phyloP scores from a whole-genome alignment of 37 sponge, comb jelly and placozoan genomes.

The Oscarella lobularis region DNA sequence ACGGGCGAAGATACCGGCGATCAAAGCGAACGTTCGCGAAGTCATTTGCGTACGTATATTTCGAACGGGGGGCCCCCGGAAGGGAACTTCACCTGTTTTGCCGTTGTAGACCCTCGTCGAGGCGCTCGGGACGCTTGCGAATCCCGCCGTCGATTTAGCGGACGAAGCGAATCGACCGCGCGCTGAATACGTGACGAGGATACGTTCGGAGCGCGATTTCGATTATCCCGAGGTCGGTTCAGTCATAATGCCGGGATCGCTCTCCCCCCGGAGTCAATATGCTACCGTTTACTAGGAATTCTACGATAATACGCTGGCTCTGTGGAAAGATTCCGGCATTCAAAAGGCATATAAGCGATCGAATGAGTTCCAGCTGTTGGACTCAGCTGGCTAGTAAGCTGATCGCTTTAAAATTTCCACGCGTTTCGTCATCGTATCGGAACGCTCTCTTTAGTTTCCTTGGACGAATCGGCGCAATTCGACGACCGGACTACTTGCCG shows the following conservation, averaged over 20 bases:
- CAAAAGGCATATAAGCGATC: slow-evolving; percentile 54
- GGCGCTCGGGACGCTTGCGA: neutral
- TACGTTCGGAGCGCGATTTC: neutral
- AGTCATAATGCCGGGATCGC: too few species aligned
- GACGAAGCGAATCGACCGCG: neutral
- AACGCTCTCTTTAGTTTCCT: slow-evolving; percentile 20
- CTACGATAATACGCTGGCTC: neutral
- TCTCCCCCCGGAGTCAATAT: too few species aligned
- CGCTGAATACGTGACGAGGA: neutral
- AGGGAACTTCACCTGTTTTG: neutral
- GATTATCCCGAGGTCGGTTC: too few species aligned
- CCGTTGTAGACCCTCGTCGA: neutral
- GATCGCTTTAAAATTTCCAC: neutral
- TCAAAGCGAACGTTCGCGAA: neutral
- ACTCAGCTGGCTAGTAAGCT: slow-evolving; percentile 65
- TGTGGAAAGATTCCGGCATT: slow-evolving; percentile 66
- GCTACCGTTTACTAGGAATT: too few species aligned
- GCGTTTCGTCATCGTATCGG: neutral
- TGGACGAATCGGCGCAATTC: slow-evolving; percentile 47
- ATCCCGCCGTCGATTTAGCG: neutral
- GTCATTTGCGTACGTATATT: neutral
- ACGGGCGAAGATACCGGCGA: neutral
- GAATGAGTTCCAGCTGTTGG: slow-evolving; percentile 76
- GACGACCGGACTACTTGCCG: slow-evolving; percentile 50
- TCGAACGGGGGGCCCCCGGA: neutral